Evolutionary conservation across 30 jellyfish, hydroid and myxozoan genomes (phyloP), one percentile per base, ranked within the genome.

Genomic region (Hydractinia echinata): DNA sequence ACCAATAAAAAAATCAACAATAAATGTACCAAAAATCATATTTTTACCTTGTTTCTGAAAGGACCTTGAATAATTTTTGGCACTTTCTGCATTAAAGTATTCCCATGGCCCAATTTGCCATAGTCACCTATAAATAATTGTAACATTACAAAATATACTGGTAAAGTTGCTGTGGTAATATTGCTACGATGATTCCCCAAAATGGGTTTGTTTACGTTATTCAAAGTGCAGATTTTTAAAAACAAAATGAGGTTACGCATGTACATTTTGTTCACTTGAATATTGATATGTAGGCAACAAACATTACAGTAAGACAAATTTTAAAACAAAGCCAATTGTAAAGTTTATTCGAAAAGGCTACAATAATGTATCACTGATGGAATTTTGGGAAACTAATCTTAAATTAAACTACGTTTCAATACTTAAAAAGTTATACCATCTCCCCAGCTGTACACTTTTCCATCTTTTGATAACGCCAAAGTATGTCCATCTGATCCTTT

Each of bases 31-130:
- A 13, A 4, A 67, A 13, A 67, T 67, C 78, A 10, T 13, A 67
- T 10, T n/a, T 67, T 6, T 79, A 87, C 99, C 95, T 87, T 88
- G 72, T 89, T 85, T 61, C 82, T 84, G 21, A 93, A 76, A 5
- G 82, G 91, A 49, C 95, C 94, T 72, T 79, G 95, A 72, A 93
- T 88, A 52, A 83, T 84, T 55, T 93, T 93, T 6, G 99, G 99
- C 19, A 84, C 87, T 80, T 87, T 93, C 67, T 93, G 99, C 87
- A 84, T 93, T 73, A 87, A 66, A 6, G 88, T 83, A 55, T 87
- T 93, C 7, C 99, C 99, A 84, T 93, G 99, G 10, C 99, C 99
- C 61, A 93, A 91, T 55, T 93, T 93, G 8, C 99, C 99, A 81
- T 87, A 87, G 54, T 93, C 99, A 79, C 99, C 99, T 93, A 9